Base-by-base conservation (phyloP, 2,888 invertebrate species). In the Malthinus seriepunctatus region DNA sequence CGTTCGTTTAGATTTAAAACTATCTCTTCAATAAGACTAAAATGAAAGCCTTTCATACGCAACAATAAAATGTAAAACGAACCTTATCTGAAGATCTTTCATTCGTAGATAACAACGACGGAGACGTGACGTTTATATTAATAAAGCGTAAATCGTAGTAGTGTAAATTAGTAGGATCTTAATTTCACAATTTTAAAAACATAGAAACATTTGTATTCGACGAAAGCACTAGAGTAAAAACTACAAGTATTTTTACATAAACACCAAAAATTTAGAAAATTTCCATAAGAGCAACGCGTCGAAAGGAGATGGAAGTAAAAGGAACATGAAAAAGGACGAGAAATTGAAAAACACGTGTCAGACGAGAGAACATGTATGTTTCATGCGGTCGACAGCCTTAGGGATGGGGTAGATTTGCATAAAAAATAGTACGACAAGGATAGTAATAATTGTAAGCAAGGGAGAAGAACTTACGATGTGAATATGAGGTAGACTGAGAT, bases 161-260 rank as follows among this genome's bases (percentile, higher is more conserved):
- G 23, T 23, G 23, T 23, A 23, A 23, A 23, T 23, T 23, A 23
- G 23, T 3, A 23, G 5, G 23, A 73, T 73, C 71, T 73, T 72
- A 72, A 73, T 72, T 72, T 70, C 62, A 63, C 63, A 70, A 72
- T 71, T 72, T 69, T 64, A 64, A 71, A 70, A 72, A n/a, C n/a
- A n/a, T 70, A 72, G 70, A 63, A 71, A 70, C 72, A 67, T 70
- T 71, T 72, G 71, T 69, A 67, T 66, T 69, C 67, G 67, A 69
- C 69, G 69, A 69, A 70, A 72, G 69, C 70, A 70, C 64, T 69
- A 60, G n/a, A n/a, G 63, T 63, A 67, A 74, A 72, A 73, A 71
- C 69, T 70, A 69, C 23, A 68, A 73, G 71, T 71, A 73, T 73
- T 73, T 74, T 73, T 73, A 68, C 80, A 72, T 74, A 74, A 76